Base-by-base conservation (phyloP, 2,888 invertebrate genomes). In the Andrena minutula region DNA sequence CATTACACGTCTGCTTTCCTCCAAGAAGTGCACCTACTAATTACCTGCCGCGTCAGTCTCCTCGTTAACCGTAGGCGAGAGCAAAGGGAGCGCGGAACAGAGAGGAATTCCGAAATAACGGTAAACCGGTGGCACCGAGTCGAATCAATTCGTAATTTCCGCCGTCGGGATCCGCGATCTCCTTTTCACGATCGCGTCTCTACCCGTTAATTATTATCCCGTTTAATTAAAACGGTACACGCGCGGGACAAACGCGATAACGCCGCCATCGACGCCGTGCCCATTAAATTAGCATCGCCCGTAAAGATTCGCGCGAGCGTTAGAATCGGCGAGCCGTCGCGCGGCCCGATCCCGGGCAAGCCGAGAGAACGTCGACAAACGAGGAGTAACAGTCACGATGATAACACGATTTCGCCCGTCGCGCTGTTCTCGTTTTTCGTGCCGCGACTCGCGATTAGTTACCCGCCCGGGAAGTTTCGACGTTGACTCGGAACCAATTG, bases 21-120 rank as follows among this genome's bases (percentile, higher is more conserved):
- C 83, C 76, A 82, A 88, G 88, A 83, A 86, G 88, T 86, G 86
- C 73, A 84, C 82, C 84, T 88, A 88, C 86, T 88, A 87, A 87
- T 87, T 87, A 87, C 75, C 84, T 77, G 71, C 79, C 74, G 86
- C 81, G 86, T 87, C 86, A 87, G 87, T 83, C 85, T 87, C 75
- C 85, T 87, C 87, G 79, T 86, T 87, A 88, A 75, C 76, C 63
- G 77, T 78, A 68, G 86, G 86, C 70, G 84, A 26, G 56, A 78
- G 80, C 69, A 78, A 83, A 78, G 79, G 16, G 73, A 76, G 61
- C 66, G 61, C 12, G 30, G 76, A 75, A 71, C 56, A 47, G 35
- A 32, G 69, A 49, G 30, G 47, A 79, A 61, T 75, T 23, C 61
- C 58, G 63, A 83, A 79, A 79, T 82, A 74, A 83, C 74, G 58